phyloP scores from a whole-genome alignment of 2,888 invertebrate genomes.

The Dynastes grantii region DNA sequence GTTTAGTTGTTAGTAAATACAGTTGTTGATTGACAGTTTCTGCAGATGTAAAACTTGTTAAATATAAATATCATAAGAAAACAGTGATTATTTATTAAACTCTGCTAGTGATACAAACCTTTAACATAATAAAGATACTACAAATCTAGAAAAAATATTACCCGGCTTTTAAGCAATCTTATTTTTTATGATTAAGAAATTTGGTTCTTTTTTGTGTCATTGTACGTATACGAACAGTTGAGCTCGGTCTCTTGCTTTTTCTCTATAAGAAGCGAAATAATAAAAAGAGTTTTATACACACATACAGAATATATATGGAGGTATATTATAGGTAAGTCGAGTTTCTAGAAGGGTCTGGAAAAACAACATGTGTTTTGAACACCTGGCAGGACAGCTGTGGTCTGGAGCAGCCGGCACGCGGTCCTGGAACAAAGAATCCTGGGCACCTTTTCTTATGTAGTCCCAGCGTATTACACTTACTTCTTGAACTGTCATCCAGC shows the following conservation, averaged over 20 bases:
- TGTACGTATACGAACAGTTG: neutral
- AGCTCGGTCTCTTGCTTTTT: neutral
- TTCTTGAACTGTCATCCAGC: conserved; percentile 56
- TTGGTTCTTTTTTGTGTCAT: conserved; percentile 2
- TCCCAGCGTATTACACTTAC: conserved; percentile 55
- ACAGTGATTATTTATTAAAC: too few species aligned
- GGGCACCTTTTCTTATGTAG: conserved; percentile 60
- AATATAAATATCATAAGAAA: too few species aligned
- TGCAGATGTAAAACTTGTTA: too few species aligned
- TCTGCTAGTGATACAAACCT: too few species aligned
- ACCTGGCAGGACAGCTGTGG: conserved; percentile 68
- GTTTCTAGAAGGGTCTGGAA: conserved; percentile 53
- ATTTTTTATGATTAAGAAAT: neutral
- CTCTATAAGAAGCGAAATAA: conserved; percentile 25
- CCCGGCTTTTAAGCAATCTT: too few species aligned
- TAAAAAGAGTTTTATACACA: conserved; percentile 27
- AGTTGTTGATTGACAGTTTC: too few species aligned
- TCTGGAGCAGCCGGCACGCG: conserved; percentile 61
- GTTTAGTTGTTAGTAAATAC: too few species aligned
- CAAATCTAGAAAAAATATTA: too few species aligned
- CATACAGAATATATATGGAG: conserved; percentile 30
- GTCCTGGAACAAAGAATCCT: conserved; percentile 63
- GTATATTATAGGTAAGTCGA: conserved; percentile 51
- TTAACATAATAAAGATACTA: too few species aligned
- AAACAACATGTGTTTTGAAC: conserved; percentile 61